Evolutionary conservation across 1,140 invertebrate genomes (phyloP).

Genomic region (Drosophila athabasca): DNA sequence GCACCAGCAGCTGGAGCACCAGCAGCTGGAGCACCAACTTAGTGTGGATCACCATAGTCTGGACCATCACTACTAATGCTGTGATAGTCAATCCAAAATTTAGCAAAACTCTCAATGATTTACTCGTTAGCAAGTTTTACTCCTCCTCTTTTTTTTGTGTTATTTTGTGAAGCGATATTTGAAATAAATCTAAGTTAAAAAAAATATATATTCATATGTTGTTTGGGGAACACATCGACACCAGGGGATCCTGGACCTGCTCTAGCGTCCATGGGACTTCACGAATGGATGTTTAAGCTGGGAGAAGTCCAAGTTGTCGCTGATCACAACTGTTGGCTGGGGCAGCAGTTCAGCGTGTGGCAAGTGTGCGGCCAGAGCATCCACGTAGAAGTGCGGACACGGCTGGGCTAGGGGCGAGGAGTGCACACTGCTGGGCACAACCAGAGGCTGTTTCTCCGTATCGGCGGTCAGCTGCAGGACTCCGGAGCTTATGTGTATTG

Average conservation of each 20-base stretch:
- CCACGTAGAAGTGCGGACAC: constrained; percentile 42
- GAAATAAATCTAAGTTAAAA: constrained; percentile 36
- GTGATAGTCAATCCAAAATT: constrained; percentile 30
- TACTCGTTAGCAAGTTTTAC: neutral
- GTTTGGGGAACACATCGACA: no score
- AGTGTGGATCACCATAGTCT: constrained; percentile 26
- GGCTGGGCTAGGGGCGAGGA: constrained; percentile 13
- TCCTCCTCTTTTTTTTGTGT: constrained; percentile 34
- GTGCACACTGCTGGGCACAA: constrained; percentile 19
- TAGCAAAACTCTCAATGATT: constrained; percentile 40
- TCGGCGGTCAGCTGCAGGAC: constrained; percentile 54
- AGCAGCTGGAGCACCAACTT: constrained; percentile 20
- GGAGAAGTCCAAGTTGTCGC: constrained; percentile 58
- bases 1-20: constrained; percentile 17
- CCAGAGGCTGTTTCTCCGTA: constrained; percentile 47
- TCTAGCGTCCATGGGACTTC: constrained; percentile 45
- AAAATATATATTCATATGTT: no score
- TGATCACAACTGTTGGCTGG: constrained; percentile 20
- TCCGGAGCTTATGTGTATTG: constrained; percentile 64
- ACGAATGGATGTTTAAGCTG: constrained; percentile 3
- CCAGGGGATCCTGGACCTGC: neutral
- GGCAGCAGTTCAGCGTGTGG: constrained; percentile 11
- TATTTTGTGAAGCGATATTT: constrained; percentile 8
- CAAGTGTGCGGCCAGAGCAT: constrained; percentile 34
- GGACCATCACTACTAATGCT: constrained; percentile 36